A percentile compares a stretch with the other conserved stretches of the same genome.
Conservation (phyloP, 2,888 invertebrate species). For the Parnassius orleans region DNA sequence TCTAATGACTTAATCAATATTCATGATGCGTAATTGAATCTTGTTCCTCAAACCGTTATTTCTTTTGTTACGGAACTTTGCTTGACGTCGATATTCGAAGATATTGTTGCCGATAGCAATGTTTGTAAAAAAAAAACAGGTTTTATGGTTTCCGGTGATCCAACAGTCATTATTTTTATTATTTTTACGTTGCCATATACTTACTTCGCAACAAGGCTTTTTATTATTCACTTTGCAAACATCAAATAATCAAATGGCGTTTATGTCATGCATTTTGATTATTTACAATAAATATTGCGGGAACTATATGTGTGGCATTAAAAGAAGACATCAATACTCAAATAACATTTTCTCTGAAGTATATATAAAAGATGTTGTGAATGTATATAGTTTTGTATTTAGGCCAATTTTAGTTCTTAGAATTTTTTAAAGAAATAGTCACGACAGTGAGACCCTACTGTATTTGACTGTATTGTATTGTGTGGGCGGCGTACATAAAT, state of each 20-base stretch:
- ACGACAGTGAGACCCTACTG: too few relatives aligned
- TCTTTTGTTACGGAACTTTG: conserved; percentile 23
- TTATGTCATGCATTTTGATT: conserved; percentile 29
- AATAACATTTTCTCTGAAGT: too few relatives aligned
- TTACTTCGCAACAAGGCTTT: conserved; percentile 38
- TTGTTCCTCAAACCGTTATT: conserved; percentile 25
- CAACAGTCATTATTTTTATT: conserved; percentile 47
- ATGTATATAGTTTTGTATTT: too few relatives aligned
- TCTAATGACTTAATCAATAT: conserved; percentile 23
- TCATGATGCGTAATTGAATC: conserved; percentile 12
- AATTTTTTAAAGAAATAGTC: too few relatives aligned
- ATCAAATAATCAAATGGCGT: conserved; percentile 31
- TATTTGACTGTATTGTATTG: too few relatives aligned
- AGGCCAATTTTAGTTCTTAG: too few relatives aligned
- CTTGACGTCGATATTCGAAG: conserved; percentile 21
- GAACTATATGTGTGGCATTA: background rate
- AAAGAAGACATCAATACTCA: too few relatives aligned
- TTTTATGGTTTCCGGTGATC: conserved; percentile 60
- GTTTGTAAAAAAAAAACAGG: conserved; percentile 45
- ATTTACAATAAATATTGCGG: conserved; percentile 10
- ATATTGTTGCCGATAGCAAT: conserved; percentile 30
- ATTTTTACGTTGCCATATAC: conserved; percentile 33
- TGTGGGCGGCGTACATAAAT: too few relatives aligned
- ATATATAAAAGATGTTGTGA: too few relatives aligned
- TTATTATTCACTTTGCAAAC: conserved; percentile 34